Percentiles rank a stretch among this genome's conserved stretches.
Evolutionary conservation across 1,140 invertebrate genomes (phyloP).

Genomic region (Pissodes strobi): DNA sequence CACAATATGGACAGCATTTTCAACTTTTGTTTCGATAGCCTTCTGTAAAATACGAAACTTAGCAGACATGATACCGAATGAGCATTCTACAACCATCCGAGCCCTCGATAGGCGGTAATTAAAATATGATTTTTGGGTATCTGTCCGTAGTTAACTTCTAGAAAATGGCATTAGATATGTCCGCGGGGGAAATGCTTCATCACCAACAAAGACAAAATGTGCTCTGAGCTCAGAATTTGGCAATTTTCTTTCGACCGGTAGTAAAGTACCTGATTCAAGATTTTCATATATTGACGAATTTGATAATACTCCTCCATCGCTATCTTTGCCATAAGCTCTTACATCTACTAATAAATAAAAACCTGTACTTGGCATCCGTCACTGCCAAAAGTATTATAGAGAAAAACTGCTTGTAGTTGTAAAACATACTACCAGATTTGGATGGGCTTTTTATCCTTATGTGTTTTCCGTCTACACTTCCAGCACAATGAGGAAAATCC

Average conservation of each 20-base stretch:
- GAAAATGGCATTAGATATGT: constrained; percentile 9
- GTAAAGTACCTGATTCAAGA: neutral
- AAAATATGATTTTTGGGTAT: constrained; percentile 43
- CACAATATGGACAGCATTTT: constrained; percentile 36
- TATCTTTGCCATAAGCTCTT: constrained; percentile 30
- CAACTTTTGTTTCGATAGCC: constrained; percentile 33
- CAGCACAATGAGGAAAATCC: constrained; percentile 54
- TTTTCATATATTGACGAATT: neutral
- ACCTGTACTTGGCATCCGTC: constrained; percentile 26
- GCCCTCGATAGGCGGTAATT: constrained; percentile 57
- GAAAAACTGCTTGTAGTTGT: too few species aligned
- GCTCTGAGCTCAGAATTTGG: constrained; percentile 7
- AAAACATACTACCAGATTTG: constrained; percentile 58
- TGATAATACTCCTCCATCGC: constrained; percentile 22
- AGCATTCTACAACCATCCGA: constrained; percentile 54
- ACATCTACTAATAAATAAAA: constrained; percentile 29
- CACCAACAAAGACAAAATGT: constrained; percentile 44
- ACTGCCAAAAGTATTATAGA: constrained; percentile 55
- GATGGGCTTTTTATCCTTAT: constrained; percentile 51
- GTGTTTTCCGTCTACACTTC: constrained; percentile 58
- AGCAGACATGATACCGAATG: constrained; percentile 56
- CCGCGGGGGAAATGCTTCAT: constrained; percentile 54
- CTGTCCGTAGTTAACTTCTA: constrained; percentile 38
- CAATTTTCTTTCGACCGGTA: constrained; percentile 9
- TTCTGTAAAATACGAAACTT: constrained; percentile 33